phyloP scores from a whole-genome alignment of 2,797 vertebrate genomes.

The Gymnoscopelus microlampas region DNA sequence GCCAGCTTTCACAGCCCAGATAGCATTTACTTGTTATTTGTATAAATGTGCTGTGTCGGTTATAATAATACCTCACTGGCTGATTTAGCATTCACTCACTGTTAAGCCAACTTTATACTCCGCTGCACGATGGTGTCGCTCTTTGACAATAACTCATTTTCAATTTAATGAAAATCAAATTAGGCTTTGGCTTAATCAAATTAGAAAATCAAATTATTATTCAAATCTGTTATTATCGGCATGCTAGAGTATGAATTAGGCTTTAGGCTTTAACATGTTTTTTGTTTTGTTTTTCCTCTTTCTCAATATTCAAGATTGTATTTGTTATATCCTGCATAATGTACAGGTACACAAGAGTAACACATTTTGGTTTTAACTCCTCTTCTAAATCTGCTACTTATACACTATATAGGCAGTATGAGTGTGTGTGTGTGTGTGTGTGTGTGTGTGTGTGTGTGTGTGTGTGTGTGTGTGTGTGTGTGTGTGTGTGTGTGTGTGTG shows the following conservation, averaged over 20 bases:
- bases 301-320: too few species aligned
- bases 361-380: too few species aligned
- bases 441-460: conserved; percentile 1
- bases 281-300: too few species aligned
- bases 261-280: too few species aligned
- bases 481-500: not conserved
- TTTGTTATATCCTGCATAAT: too few species aligned
- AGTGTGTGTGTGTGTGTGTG: not conserved
- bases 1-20: conserved; percentile 35
- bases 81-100: not conserved
- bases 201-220: too few species aligned
- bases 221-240: too few species aligned
- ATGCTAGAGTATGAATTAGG: too few species aligned
- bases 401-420: not conserved
- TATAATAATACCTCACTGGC: not conserved
- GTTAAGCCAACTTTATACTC: not conserved
- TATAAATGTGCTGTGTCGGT: not conserved
- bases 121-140: too few species aligned
- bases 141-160: too few species aligned
- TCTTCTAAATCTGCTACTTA: too few species aligned
- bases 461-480: conserved; percentile 12
- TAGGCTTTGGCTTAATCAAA: not conserved
- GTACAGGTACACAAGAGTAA: too few species aligned
- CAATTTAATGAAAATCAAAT: not conserved
- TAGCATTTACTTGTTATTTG: conserved; percentile 36